Base-by-base conservation (phyloP, 2,888 invertebrate species). In the Stratiomys singularior region DNA sequence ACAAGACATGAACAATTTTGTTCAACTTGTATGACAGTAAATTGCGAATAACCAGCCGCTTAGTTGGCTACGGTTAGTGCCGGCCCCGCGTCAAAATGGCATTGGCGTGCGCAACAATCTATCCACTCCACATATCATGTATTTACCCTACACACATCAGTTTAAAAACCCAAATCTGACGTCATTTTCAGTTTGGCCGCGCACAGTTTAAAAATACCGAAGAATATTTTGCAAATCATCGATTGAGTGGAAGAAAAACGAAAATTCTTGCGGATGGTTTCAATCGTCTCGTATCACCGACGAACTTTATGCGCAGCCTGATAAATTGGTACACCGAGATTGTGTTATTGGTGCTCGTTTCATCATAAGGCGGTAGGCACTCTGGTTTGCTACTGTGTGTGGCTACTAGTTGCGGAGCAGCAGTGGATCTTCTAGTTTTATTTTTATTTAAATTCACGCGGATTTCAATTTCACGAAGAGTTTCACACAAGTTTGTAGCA, bases 1-100 rank as follows among this genome's bases (percentile, higher is more conserved):
- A 52, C 25, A 9, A 69, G 25, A 69, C 47, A 69, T 69, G 67
- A 21, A 67, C 67, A 67, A 67, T 21, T 67, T 46, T 46, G 67
- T 44, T 67, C 44, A 21, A 44, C 37, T 69, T 69, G 46, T 25
- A 69, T 46, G 69, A 5, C 5, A 60, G 60, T 25, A 25, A 1
- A 18, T 66, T 66, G 66, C 66, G 15, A 25, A 9, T 21, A 60
- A 18, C 52, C 52, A 15, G 52, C 52, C 52, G 52, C 7, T 15
- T 13, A 13, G 7, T 18, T 37, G 37, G 3, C 9, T 37, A 9
- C 5, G 9, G 37, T 37, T n/a, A n/a, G 15, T 52, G 7, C 3
- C 52, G 52, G 52, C 52, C 52, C 4, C 52, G 52, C 58, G 11
- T 25, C 23, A 9, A 13, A 52, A 52, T 13, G 18, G 52, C 52